A percentile compares a stretch with the other conserved stretches of the same genome.
Conservation (phyloP, 2,113 vertebrate genomes). For the Dasyurus viverrinus region DNA sequence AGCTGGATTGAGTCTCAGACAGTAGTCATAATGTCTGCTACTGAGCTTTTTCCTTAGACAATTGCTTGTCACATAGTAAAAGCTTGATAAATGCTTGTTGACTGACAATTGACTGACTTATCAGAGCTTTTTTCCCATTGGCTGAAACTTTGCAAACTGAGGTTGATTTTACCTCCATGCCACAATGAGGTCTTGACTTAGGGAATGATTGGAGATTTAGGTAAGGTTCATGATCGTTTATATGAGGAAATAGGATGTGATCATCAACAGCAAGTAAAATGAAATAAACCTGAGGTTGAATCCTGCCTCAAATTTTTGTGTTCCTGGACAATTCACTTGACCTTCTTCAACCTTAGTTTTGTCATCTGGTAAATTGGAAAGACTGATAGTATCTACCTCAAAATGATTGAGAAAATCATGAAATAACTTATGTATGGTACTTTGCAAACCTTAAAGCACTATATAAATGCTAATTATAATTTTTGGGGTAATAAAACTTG, state of each 20-base stretch:
- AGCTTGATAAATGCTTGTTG: neutral
- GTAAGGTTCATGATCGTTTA: neutral
- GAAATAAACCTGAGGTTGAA: neutral
- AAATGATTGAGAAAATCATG: neutral
- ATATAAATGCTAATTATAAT: neutral
- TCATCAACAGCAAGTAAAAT: neutral
- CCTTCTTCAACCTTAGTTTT: neutral
- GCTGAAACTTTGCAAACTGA: neutral
- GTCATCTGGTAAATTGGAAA: neutral
- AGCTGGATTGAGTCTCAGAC: neutral
- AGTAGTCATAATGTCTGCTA: neutral
- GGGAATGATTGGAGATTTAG: neutral
- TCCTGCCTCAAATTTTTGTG: neutral
- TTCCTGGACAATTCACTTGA: neutral
- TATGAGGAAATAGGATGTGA: neutral
- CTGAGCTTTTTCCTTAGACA: neutral
- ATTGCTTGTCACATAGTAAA: neutral
- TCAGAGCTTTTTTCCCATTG: neutral
- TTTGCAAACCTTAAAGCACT: neutral
- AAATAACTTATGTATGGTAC: neutral
- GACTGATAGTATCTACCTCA: neutral
- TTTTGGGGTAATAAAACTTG: neutral
- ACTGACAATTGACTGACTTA: neutral
- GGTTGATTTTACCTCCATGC: neutral
- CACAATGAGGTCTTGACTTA: neutral